A percentile compares a stretch with the other conserved stretches of the same genome.
Conservation (phyloP, 2,113 vertebrate species). For the Dipodomys merriami region DNA sequence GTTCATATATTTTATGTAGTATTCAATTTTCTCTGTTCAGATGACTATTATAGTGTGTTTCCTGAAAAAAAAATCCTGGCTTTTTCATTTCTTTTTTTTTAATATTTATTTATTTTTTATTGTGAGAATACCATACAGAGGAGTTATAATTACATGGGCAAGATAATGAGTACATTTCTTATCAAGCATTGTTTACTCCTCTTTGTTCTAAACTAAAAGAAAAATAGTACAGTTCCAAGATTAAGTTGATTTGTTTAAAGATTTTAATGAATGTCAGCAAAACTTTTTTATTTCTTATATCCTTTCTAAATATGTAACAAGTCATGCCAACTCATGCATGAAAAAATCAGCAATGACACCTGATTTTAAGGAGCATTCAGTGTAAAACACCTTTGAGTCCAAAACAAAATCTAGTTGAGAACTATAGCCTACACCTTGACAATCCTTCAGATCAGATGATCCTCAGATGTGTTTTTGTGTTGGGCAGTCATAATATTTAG, state of each 20-base stretch:
- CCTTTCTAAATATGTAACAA: constrained; percentile 43
- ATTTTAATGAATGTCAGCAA: constrained; percentile 40
- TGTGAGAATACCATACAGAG: too few relatives aligned
- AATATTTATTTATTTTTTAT: too few relatives aligned
- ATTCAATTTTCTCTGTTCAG: background rate
- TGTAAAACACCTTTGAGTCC: background rate
- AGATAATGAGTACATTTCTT: too few relatives aligned
- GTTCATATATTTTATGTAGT: background rate
- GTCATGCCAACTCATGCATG: background rate
- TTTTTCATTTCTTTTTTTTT: too few relatives aligned
- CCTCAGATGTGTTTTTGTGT: background rate
- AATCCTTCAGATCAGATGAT: background rate
- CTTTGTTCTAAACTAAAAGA: constrained; percentile 34
- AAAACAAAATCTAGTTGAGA: constrained; percentile 1
- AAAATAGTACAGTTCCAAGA: background rate
- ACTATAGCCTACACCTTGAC: background rate
- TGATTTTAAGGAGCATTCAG: background rate
- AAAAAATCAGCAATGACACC: constrained; percentile 19
- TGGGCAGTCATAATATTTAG: background rate
- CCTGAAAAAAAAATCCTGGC: background rate
- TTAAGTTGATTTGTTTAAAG: constrained; percentile 8
- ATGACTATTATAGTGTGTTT: background rate
- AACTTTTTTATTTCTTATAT: background rate
- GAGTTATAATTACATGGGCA: too few relatives aligned
- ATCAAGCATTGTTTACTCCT: too few relatives aligned